Base-by-base conservation (phyloP, 1,140 invertebrate species). In the Bombus soroeensis region DNA sequence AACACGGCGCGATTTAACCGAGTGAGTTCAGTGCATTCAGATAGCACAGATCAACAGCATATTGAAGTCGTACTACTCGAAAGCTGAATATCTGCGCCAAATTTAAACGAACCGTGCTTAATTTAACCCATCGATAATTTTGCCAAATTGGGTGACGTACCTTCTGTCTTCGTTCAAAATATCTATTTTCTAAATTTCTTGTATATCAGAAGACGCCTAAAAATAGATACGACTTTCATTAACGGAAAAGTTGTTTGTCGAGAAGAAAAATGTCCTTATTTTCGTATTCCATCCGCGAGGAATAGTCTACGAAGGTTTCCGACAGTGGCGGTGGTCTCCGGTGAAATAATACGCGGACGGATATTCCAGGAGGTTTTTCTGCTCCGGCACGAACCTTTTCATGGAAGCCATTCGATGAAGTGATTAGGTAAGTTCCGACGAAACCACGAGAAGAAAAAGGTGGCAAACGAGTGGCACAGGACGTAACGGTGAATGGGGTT, bases 341-440 rank as follows among this genome's bases (percentile, higher is more conserved):
- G 81, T 92, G 86, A 92, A 91, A 92, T 91, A 92, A 92, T 90
- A 89, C 88, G 70, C 82, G 84, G 71, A 2, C 37, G 78, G 87
- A 88, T 83, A 80, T 81, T 87, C 73, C 66, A 53, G 70, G 53
- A 43, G 74, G 78, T 74, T 83, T 88, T 86, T 81, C 64, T 47
- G 53, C 73, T 59, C 28, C 66, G 74, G 79, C 32, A 87, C 87
- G 73, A 87, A 93, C 88, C 92, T 92, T 86, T 92, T 83, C 91
- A 83, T 86, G 77, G 75, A 93, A 88, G 88, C 90, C 92, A 89
- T 91, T 94, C 89, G 86, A 90, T 93, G 93, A 93, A 91, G 90
- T 93, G 93, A 94, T 93, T 93, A 94, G 92, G 89, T 93, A 94
- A 93, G 89, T 93, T 93, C 90, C 78, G 86, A 77, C 71, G 81